Percentiles rank a stretch among this genome's conserved stretches.
These are phyloP conservation scores for Rapana venosa DNA, from an alignment of 2,888 invertebrate genomes.

Conservation along the genomic window DNA sequence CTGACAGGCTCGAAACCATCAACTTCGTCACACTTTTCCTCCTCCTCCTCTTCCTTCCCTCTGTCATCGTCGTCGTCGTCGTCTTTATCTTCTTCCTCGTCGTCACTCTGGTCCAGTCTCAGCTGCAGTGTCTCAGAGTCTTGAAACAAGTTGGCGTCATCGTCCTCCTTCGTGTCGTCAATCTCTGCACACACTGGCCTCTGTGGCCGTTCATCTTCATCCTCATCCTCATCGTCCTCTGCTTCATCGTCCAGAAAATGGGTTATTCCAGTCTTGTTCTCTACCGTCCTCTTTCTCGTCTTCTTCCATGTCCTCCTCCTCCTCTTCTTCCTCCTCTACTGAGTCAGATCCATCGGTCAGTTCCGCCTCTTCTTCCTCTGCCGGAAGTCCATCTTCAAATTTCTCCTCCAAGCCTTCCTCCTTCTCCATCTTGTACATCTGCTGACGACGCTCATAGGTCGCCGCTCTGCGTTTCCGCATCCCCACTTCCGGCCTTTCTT, in stretches of 20 bases:
- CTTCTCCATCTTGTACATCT: conserved; percentile 78
- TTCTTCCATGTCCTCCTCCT: conserved; percentile 79
- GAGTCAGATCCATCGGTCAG: conserved; percentile 77
- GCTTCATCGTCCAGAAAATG: conserved; percentile 81
- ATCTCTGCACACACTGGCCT: conserved; percentile 58
- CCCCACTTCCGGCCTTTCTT: conserved; percentile 85
- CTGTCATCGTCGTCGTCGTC: background rate
- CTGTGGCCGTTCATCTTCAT: conserved; percentile 53
- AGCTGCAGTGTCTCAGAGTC: conserved; percentile 55
- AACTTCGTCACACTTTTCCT: background rate
- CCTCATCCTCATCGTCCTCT: conserved; percentile 72
- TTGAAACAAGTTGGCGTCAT: conserved; percentile 47
- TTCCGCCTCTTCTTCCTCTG: conserved; percentile 75
- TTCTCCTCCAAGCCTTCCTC: conserved; percentile 71
- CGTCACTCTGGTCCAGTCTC: conserved; percentile 66
- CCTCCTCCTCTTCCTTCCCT: background rate
- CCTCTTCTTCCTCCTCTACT: conserved; percentile 79
- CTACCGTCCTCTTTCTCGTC: conserved; percentile 60
- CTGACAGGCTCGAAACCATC: background rate
- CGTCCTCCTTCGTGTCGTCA: conserved; percentile 63
- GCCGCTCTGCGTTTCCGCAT: conserved; percentile 86
- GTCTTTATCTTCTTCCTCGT: conserved; percentile 57
- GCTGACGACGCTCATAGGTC: conserved; percentile 85
- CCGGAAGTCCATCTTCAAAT: conserved; percentile 73
- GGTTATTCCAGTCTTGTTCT: conserved; percentile 59